Conservation (phyloP, 2,888 invertebrate species). For the Drosophila paracracens region DNA sequence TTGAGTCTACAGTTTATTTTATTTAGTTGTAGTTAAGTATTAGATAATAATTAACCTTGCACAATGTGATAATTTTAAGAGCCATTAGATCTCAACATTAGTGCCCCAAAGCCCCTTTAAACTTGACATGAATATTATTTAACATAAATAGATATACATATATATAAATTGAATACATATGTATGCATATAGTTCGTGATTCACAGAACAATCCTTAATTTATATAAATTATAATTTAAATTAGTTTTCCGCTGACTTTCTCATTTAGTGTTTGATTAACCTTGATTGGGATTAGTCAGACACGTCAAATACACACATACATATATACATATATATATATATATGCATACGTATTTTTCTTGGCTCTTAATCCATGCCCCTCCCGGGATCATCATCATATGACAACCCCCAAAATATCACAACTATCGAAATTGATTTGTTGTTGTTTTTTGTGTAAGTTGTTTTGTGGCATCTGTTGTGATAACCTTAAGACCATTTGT, state of each 20-base stretch:
- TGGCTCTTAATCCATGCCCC: constrained; percentile 1
- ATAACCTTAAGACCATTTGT: constrained; percentile 58
- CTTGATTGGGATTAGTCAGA: constrained; percentile 1
- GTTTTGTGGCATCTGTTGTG: constrained; percentile 41
- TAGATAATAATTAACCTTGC: neutral
- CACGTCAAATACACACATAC: neutral
- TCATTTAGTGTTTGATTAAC: constrained; percentile 6
- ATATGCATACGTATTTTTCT: neutral
- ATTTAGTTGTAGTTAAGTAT: neutral
- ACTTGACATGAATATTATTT: neutral
- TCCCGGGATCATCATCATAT: constrained; percentile 27
- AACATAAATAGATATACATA: neutral
- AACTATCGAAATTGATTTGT: constrained; percentile 40
- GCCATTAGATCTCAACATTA: neutral
- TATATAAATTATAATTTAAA: neutral
- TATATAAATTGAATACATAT: neutral
- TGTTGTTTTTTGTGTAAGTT: constrained; percentile 16
- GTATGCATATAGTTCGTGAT: neutral
- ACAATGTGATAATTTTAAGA: neutral
- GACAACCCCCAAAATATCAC: constrained; percentile 13
- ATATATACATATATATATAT: too few relatives aligned
- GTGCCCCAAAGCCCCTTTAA: neutral
- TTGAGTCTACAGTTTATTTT: neutral
- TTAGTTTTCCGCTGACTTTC: constrained; percentile 4
- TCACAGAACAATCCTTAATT: neutral